These are phyloP conservation scores for Limnephilus lunatus DNA, from an alignment of 2,888 invertebrate species.

Conservation along the genomic window DNA sequence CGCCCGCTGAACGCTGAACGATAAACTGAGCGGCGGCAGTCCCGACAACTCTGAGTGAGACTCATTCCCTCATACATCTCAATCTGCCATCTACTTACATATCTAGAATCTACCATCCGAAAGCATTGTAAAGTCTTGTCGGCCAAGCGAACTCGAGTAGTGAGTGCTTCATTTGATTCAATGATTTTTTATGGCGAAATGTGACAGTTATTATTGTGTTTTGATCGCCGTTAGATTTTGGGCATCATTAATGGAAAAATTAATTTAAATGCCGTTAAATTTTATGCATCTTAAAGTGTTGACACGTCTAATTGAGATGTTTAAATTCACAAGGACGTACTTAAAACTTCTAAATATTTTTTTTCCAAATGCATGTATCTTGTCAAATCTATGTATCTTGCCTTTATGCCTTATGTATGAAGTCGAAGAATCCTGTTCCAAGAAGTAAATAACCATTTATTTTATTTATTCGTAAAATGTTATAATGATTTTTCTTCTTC, in stretches of 20 bases:
- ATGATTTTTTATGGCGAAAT: background rate
- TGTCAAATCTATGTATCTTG: too few species aligned
- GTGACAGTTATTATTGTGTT: constrained; percentile 1
- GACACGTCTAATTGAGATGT: background rate
- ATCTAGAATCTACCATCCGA: background rate
- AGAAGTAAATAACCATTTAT: too few species aligned
- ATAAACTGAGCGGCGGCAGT: background rate
- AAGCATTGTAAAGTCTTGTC: background rate
- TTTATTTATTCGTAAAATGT: too few species aligned
- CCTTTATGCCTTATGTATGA: too few species aligned
- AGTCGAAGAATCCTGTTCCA: too few species aligned
- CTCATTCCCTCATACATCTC: background rate
- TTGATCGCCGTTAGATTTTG: background rate
- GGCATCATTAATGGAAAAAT: background rate
- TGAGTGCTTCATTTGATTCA: background rate
- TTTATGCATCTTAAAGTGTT: background rate
- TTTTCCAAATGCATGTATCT: too few species aligned
- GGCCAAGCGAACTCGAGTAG: background rate
- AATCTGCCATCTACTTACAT: background rate
- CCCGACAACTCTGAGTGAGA: background rate
- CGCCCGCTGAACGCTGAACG: constrained; percentile 9
- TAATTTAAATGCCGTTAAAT: background rate
- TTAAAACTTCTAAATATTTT: background rate
- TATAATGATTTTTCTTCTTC: too few species aligned
- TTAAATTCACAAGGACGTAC: background rate